Evolutionary conservation across 2,113 vertebrate genomes (phyloP).

Genomic region (Ceyx margarethae): DNA sequence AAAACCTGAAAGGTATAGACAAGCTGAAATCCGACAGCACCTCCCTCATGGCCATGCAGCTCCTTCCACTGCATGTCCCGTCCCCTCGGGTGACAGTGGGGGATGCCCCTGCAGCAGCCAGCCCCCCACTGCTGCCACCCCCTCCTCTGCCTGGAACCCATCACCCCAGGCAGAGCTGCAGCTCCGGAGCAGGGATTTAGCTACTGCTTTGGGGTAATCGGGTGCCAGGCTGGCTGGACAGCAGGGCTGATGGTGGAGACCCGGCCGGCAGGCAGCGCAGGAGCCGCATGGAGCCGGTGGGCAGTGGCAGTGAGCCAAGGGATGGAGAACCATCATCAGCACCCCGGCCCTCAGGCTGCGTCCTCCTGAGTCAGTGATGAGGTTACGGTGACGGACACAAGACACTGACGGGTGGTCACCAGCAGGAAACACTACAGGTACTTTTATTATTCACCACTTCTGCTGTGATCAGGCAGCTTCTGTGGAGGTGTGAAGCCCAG

Average conservation of each 20-base stretch:
- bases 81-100: fast-evolving
- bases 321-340: background rate
- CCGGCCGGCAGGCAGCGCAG: background rate
- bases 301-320: fast-evolving
- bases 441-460: background rate
- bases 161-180: fast-evolving
- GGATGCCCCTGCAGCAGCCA: fast-evolving
- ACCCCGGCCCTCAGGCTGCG: fast-evolving
- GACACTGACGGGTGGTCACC: background rate
- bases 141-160: background rate
- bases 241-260: background rate
- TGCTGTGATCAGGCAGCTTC: background rate
- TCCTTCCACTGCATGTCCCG: fast-evolving
- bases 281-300: fast-evolving
- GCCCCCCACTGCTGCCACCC: background rate
- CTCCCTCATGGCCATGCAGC: background rate
- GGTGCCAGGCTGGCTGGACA: background rate
- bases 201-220: background rate
- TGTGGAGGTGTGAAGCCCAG: background rate
- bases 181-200: background rate
- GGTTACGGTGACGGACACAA: fast-evolving
- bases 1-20: background rate
- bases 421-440: background rate
- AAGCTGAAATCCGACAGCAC: background rate
- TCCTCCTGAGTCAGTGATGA: background rate